Percentiles rank a stretch among this genome's conserved stretches.
phyloP scores from a whole-genome alignment of 2,113 vertebrate genomes.

The Leptodactylus fuscus region DNA sequence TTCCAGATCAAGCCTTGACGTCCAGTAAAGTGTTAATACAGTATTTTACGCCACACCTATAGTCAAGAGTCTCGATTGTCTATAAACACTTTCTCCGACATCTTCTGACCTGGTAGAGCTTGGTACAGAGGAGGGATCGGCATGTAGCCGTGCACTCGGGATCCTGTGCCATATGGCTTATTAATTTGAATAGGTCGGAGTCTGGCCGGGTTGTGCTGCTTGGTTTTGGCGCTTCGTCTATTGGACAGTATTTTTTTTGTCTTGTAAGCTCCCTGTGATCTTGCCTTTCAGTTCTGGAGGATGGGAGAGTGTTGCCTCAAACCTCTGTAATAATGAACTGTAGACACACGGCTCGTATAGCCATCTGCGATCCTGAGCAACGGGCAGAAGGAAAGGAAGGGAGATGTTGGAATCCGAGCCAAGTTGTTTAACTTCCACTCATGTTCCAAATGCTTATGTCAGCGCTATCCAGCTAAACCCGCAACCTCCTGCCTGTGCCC shows the following conservation, averaged over 20 bases:
- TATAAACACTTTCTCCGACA: neutral
- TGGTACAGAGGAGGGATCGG: conserved; percentile 9
- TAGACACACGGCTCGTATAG: conserved; percentile 26
- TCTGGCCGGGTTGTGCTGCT: neutral
- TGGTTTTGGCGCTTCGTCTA: conserved; percentile 12
- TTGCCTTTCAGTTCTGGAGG: conserved; percentile 5
- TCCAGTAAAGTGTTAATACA: no score
- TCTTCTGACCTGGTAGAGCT: neutral
- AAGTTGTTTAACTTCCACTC: conserved; percentile 55
- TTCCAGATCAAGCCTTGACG: no score
- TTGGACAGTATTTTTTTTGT: conserved; percentile 20
- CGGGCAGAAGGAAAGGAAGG: conserved; percentile 42
- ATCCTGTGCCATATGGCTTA: conserved; percentile 35
- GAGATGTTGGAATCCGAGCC: conserved; percentile 47
- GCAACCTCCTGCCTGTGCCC: conserved; percentile 35
- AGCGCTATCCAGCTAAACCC: conserved; percentile 36
- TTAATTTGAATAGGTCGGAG: conserved; percentile 23
- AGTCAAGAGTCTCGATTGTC: no score
- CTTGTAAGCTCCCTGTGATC: conserved; percentile 25
- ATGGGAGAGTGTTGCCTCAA: conserved; percentile 17
- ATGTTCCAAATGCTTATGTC: conserved; percentile 53
- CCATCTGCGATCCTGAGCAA: conserved; percentile 55
- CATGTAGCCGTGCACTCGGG: neutral
- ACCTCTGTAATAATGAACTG: conserved; percentile 52
- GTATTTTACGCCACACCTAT: no score